Base-by-base conservation (phyloP, 2,888 invertebrate species). In the Drosophila robusta region DNA sequence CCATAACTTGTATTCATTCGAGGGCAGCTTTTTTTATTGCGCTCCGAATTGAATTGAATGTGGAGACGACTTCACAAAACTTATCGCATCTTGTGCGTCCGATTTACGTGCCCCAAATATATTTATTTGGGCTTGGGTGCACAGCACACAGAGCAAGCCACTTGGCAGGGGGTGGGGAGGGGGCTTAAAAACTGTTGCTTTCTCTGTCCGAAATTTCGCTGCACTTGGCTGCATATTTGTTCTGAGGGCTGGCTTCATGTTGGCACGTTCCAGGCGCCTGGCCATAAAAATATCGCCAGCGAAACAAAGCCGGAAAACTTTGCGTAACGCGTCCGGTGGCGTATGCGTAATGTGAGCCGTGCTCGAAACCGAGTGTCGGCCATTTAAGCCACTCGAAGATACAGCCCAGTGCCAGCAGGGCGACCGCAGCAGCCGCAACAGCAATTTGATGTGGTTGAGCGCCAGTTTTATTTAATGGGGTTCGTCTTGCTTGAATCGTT, bases 21-120 rank as follows among this genome's bases (percentile, higher is more conserved):
- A 36, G 50, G 38, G 18, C 29, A 39, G 54, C 54, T 58, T 71
- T 74, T 58, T 71, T 74, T 71, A 74, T 67, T 62, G 54, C 52
- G 47, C 56, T 22, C 8, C 44, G 73, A 78, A 64, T 62, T 74
- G 60, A 71, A 70, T 67, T 74, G 34, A 12, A 34, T 34, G 34
- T 34, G 34, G 32, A 49, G 34, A 54, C 29, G 38, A 51, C 44
- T 63, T 61, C 51, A 49, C 49, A 29, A 44, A 66, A 75, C 66
- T 74, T 75, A 80, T 78, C 60, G 78, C 70, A 73, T 52, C 61
- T 66, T 74, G 74, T 61, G 60, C 73, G 62, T 65, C 45, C 61
- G 42, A 16, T 56, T 50, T 76, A 80, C 87, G 83, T 83, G 84
- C 76, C 62, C 58, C 66, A 75, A 63, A 70, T 75, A 72, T 51